Conservation (phyloP, 37 sponge, comb jelly and placozoan species). For the Chondrosia reniformis region DNA sequence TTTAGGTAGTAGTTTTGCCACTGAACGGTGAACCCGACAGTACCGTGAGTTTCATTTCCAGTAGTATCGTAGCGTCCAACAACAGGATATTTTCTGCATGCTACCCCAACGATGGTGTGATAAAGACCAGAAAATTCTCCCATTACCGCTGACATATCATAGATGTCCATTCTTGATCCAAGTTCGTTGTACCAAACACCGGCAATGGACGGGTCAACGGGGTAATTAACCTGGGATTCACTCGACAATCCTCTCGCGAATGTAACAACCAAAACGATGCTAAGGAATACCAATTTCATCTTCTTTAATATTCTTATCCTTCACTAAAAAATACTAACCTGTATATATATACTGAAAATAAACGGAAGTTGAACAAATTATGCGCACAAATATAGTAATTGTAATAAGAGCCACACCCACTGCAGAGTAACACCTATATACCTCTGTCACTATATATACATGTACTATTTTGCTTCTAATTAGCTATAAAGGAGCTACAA, state of each 20-base stretch:
- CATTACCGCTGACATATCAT: not conserved
- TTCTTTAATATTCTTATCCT: too few species aligned
- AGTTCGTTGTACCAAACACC: constrained; percentile 20
- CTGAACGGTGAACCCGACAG: constrained; percentile 8
- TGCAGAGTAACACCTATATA: too few species aligned
- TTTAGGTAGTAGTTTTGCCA: not conserved
- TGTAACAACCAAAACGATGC: too few species aligned
- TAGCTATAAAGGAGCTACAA: too few species aligned
- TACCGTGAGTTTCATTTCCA: not conserved
- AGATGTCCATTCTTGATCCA: not conserved
- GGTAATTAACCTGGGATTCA: not conserved
- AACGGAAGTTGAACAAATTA: too few species aligned
- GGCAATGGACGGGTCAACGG: not conserved
- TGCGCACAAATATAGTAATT: too few species aligned
- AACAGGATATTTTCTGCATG: not conserved
- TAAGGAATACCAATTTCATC: too few species aligned
- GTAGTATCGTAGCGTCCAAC: not conserved
- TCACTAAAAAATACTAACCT: too few species aligned
- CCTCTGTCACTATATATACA: too few species aligned
- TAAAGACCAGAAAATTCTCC: not conserved
- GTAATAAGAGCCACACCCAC: too few species aligned
- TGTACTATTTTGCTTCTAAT: too few species aligned
- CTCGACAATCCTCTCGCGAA: not conserved
- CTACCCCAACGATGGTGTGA: not conserved
- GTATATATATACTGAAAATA: too few species aligned